Conservation (phyloP, 2,113 vertebrate species). For the Xiphophorus hellerii region DNA sequence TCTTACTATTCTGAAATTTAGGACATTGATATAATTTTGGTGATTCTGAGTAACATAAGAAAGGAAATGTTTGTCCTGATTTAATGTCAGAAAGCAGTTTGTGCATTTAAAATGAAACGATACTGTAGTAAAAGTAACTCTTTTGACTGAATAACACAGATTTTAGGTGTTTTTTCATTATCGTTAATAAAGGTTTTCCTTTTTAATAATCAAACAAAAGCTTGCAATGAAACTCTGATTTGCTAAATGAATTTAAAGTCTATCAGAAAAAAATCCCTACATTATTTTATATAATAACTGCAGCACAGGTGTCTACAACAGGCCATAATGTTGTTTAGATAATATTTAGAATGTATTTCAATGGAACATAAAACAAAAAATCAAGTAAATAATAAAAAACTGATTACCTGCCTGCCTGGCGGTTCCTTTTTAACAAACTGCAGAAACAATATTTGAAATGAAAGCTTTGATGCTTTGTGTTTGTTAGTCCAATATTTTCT, state of each 20-base stretch:
- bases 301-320: too few species aligned
- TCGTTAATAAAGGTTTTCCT: too few species aligned
- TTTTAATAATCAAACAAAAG: too few species aligned
- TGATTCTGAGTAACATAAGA: not conserved
- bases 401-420: not conserved
- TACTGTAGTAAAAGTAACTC: too few species aligned
- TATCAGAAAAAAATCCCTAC: too few species aligned
- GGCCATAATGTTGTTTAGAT: not conserved
- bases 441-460: constrained; percentile 1
- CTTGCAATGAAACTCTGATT: too few species aligned
- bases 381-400: not conserved
- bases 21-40: not conserved
- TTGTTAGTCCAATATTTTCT: constrained; percentile 27
- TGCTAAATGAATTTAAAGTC: too few species aligned
- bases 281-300: too few species aligned
- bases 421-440: constrained; percentile 4
- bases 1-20: not conserved
- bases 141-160: too few species aligned
- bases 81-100: not conserved
- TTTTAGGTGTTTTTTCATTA: too few species aligned
- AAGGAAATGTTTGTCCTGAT: not conserved
- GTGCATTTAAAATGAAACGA: not conserved
- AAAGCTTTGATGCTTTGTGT: constrained; percentile 12
- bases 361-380: not conserved
- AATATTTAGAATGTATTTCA: not conserved